Evolutionary conservation across 2,888 invertebrate genomes (phyloP).

Genomic region (Pegoplata infirma): DNA sequence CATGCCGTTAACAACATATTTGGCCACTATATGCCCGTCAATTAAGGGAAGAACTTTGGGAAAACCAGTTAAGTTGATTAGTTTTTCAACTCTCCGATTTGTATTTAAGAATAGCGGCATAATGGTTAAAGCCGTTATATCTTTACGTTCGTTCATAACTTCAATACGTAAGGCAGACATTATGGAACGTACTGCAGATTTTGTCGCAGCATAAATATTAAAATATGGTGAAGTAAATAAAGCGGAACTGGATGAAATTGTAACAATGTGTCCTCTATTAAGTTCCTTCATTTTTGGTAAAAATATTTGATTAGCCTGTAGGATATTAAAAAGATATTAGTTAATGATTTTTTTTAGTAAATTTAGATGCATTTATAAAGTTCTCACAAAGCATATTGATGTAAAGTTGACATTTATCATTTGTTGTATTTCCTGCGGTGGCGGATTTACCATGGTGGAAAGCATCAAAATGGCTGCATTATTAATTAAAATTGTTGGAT

Average conservation of each 20-base stretch:
- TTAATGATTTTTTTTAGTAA: not conserved
- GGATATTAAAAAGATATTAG: not conserved
- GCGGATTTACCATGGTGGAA: constrained; percentile 62
- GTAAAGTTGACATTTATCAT: constrained; percentile 77
- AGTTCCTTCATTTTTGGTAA: constrained; percentile 75
- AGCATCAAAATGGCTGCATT: constrained; percentile 76
- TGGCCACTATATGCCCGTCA: constrained; percentile 64
- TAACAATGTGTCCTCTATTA: constrained; percentile 39
- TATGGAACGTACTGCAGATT: constrained; percentile 74
- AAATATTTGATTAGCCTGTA: constrained; percentile 67
- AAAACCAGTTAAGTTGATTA: not conserved
- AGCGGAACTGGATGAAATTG: constrained; percentile 19
- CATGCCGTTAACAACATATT: constrained; percentile 66
- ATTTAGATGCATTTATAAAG: not conserved
- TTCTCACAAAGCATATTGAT: constrained; percentile 77
- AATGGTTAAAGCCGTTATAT: constrained; percentile 69
- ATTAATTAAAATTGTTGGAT: constrained; percentile 77
- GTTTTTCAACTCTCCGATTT: constrained; percentile 58
- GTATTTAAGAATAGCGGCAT: constrained; percentile 76
- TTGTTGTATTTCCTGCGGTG: constrained; percentile 71
- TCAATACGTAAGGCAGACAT: constrained; percentile 73
- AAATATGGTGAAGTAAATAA: not conserved
- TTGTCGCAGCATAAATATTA: constrained; percentile 73
- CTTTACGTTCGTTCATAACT: constrained; percentile 64
- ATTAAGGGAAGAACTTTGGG: constrained; percentile 61